phyloP scores from a whole-genome alignment of 2,113 vertebrate genomes.

The Pipa parva region DNA sequence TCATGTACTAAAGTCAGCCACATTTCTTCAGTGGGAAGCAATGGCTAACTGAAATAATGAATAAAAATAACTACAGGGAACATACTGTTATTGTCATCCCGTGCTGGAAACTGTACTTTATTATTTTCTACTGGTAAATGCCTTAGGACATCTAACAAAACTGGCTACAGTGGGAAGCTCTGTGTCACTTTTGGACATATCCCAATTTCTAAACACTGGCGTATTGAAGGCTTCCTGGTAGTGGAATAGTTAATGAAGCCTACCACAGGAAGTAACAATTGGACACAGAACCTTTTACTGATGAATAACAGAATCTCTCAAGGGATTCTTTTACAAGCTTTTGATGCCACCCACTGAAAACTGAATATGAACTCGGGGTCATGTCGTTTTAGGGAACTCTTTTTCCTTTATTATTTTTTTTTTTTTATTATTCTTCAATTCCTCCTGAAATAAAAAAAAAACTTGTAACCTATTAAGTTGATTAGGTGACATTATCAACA shows the following conservation, averaged over 20 bases:
- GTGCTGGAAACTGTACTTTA: slow-evolving; percentile 4
- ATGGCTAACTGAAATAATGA: neutral
- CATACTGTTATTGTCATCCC: slow-evolving; percentile 13
- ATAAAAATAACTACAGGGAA: slow-evolving; percentile 18
- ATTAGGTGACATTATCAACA: too few relatives aligned
- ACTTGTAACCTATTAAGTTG: too few relatives aligned
- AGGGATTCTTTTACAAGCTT: neutral
- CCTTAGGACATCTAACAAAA: slow-evolving; percentile 45
- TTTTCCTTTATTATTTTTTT: too few relatives aligned
- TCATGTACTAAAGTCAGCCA: too few relatives aligned
- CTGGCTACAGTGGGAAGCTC: slow-evolving; percentile 26
- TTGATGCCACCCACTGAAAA: slow-evolving; percentile 3
- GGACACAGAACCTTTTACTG: slow-evolving; percentile 3
- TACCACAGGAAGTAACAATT: slow-evolving; percentile 33
- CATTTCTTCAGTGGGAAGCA: slow-evolving; percentile 9
- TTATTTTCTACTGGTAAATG: slow-evolving; percentile 3
- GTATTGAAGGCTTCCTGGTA: slow-evolving; percentile 43
- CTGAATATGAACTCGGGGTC: neutral
- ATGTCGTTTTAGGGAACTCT: neutral
- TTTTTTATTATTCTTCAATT: too few relatives aligned
- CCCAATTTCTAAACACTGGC: slow-evolving; percentile 48
- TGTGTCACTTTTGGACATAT: slow-evolving; percentile 47
- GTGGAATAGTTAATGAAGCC: slow-evolving; percentile 46
- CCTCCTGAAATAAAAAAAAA: too few relatives aligned
- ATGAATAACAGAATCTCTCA: neutral